Base-by-base conservation (phyloP, 2,113 vertebrate species). In the Andinoacara biseriatus region DNA sequence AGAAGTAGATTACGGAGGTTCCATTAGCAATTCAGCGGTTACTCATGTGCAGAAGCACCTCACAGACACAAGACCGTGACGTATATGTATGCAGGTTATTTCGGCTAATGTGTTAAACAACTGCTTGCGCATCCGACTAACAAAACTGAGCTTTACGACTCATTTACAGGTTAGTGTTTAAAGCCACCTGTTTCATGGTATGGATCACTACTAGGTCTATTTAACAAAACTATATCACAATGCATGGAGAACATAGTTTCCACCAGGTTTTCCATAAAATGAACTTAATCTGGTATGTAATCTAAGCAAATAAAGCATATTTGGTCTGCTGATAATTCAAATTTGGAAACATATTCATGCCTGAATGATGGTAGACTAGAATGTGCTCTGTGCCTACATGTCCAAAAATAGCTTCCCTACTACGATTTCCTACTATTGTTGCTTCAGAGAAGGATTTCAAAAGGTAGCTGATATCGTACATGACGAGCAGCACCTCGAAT, bases 331-430 rank as follows among this genome's bases (percentile, higher is more conserved):
- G 10, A 60, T 60, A 20, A 52, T 49, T 74, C 29, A 80, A 38
- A 74, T 67, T 57, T 58, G 62, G 10, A 78, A 57, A 74, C 7
- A 76, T 52, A 58, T n/a, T 77, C 58, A 43, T 17, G 5, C 22
- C 20, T 60, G 57, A 75, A 33, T 52, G 69, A 62, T 18, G 59
- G 62, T n/a, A 59, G 22, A 63, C 33, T 24, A 33, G n/a, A 43
- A 29, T 61, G 29, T 29, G n/a, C n/a, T 26, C 29, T 29, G 13
- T 60, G 81, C 35, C 7, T 31, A 26, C 18, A 60, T 65, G 52
- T 86, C 49, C 58, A 82, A 79, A 83, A 82, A 62, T 40, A 82
- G 43, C 46, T 65, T 15, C 33, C 10, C 14, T 10, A 14, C 76
- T 74, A 86, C 65, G 83, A 62, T 61, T 74, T 14, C 29, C 26